Base-by-base conservation (phyloP, 2,888 invertebrate genomes). In the Lochmaea capreae region DNA sequence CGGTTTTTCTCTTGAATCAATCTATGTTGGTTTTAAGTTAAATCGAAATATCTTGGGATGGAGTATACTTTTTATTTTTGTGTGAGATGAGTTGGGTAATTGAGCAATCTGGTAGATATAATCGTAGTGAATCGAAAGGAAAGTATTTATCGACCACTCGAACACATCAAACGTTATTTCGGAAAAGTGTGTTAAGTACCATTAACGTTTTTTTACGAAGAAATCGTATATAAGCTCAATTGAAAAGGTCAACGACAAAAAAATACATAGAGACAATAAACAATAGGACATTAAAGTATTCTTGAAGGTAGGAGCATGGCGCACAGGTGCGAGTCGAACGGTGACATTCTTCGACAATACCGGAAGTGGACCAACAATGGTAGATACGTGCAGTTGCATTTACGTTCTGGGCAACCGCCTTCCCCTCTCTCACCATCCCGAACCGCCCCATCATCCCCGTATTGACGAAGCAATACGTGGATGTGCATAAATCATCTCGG, bases 331-430 rank as follows among this genome's bases (percentile, higher is more conserved):
- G 73, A 78, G 78, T 72, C 78, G 75, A 39, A 72, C 77, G 71
- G 73, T 78, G 78, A 79, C 79, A 81, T 81, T 81, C 81, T 79
- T 80, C 76, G 68, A 74, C 80, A 83, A 83, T 84, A 85, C 85
- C 84, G 85, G 85, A 85, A 85, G 84, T 85, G 82, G 83, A 78
- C 82, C 82, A 83, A 85, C 85, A 85, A 85, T 85, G 82, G 84
- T 79, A 79, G 80, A 80, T 84, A 85, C 85, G 85, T 85, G 85
- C 85, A 84, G 83, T 84, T 83, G 84, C 84, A 84, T 84, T 71
- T 84, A 83, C 81, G 82, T 79, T 79, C 77, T 81, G 80, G 81
- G 79, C 83, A 81, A 69, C 67, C 80, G 82, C 33, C 33, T 39
- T 78, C 81, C 82, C 79, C 80, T 81, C 76, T 79, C 80, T 77